A percentile compares a stretch with the other conserved stretches of the same genome.
phyloP scores from a whole-genome alignment of 2,888 invertebrate genomes.

The Nemotelus nigrinus region DNA sequence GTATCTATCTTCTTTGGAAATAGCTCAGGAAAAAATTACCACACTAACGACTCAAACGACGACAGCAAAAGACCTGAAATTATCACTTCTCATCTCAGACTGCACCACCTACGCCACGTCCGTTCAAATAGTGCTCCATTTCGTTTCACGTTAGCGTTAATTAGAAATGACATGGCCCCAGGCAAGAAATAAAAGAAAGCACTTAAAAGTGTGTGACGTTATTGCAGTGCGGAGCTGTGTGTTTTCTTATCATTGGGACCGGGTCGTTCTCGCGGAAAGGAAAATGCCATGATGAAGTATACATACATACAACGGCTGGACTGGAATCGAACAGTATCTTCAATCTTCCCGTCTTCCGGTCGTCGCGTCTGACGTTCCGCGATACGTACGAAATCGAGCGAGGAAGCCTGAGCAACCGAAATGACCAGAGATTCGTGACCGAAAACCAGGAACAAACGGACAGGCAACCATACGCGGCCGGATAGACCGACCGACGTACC shows the following conservation, averaged over 20 bases:
- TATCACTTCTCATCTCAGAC: slow-evolving; percentile 36
- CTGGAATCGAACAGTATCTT: neutral
- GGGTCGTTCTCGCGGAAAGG: neutral
- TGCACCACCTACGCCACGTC: slow-evolving; percentile 31
- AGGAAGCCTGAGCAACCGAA: neutral
- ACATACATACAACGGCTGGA: neutral
- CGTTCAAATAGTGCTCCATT: slow-evolving; percentile 28
- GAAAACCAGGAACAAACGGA: neutral
- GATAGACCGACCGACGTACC: slow-evolving; percentile 16
- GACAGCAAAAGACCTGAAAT: slow-evolving; percentile 31
- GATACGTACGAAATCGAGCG: neutral
- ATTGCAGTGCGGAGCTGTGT: slow-evolving; percentile 8
- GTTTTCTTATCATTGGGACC: slow-evolving; percentile 11
- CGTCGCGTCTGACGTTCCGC: neutral
- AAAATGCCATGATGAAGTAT: neutral
- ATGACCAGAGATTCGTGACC: neutral
- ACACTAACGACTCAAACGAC: slow-evolving; percentile 15
- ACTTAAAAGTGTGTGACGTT: slow-evolving; percentile 39
- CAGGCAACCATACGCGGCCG: slow-evolving; percentile 1
- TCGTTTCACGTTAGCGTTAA: slow-evolving; percentile 39
- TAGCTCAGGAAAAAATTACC: slow-evolving; percentile 26
- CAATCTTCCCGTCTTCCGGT: slow-evolving; percentile 33
- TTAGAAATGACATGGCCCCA: slow-evolving; percentile 41
- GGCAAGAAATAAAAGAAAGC: slow-evolving; percentile 43
- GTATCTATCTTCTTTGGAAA: slow-evolving; percentile 29